Base-by-base conservation (phyloP, 2,888 invertebrate species). In the Gastracanthus pulcherrimus region DNA sequence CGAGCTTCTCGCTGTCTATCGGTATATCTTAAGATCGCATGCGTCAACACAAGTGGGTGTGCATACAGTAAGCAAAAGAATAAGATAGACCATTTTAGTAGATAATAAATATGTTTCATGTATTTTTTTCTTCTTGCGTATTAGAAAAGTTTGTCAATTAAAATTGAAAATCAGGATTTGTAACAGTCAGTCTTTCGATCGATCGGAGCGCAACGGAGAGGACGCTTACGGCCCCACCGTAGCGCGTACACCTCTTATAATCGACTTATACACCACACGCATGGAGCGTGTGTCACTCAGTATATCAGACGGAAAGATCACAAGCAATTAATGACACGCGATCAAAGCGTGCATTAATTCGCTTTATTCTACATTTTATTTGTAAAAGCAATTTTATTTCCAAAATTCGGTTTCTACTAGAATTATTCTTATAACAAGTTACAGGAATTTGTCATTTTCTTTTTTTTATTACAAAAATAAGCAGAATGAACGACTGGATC, bases 1-100 rank as follows among this genome's bases (percentile, higher is more conserved):
- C 29, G 60, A 71, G 70, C 55, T 58, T 76, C 55, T 76, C 76
- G 76, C 70, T 80, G 45, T 70, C 71, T 71, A 81, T 66, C 11
- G 55, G 26, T 58, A 55, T 64, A 31, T 64, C 16, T 76, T 48
- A 19, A 13, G 11, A 55, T 66, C 36, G 55, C 80, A 76, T 81
- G 80, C 80, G 75, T 76, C 26, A 76, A 55, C 34, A 69, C 70
- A 75, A 69, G 58, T 70, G 41, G 64, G 71, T 58, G 55, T 45
- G 55, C 36, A 41, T 51, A 41, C 13, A 62, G 70, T 48, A 62
- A 77, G 31, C 23, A 16, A 23, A 55, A 26, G 55, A 11, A 55
- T 13, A 55, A 55, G 55, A 55, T 55, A 55, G 55, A 55, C 26
- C 55, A 55, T 26, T 55, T 55, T 55, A 16, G n/a, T 19, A 2